Base-by-base conservation (phyloP, 2,797 vertebrate genomes). In the Chelon auratus region DNA sequence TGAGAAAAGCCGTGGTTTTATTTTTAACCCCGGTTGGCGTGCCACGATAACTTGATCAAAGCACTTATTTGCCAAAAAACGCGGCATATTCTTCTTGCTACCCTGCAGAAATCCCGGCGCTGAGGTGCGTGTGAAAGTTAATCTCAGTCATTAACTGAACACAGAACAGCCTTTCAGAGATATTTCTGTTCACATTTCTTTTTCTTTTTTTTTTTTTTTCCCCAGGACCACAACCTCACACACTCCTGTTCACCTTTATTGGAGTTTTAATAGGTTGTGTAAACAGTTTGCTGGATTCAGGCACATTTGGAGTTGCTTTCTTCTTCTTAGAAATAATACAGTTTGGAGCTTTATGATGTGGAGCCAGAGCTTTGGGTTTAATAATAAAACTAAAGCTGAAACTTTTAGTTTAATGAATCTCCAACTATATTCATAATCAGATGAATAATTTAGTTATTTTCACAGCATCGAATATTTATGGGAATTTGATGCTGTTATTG, bases 11-110 rank as follows among this genome's bases (percentile, higher is more conserved):
- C 9, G 53, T 13, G 43, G 52, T 73, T 84, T 81, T 81, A 78
- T 83, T 80, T 87, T 72, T 66, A 70, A 74, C 78, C 75, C 64
- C 65, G 12, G 60, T 81, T 72, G 72, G 77, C 65, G 55, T 56
- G 9, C 51, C 47, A 36, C 50, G 68, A 74, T 71, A 79, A 83
- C 68, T 81, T 79, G 72, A 90, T 90, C 78, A 85, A 85, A 90
- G 75, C 74, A 69, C 30, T 64, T 68, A 66, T 83, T 85, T 80
- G 55, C 59, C 75, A 43, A 43, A 43, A 82, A 85, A 83, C 72
- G 60, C 10, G 68, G 39, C 69, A 43, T 57, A 75, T 73, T 77
- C 43, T 63, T 74, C 69, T 33, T 13, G 24, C 12, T 3, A 9
- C 45, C 69, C 72, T 64, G 68, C 69, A 75, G 77, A 75, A 74